Conservation (phyloP, 2,888 invertebrate species). For the Tachystola acroxantha region DNA sequence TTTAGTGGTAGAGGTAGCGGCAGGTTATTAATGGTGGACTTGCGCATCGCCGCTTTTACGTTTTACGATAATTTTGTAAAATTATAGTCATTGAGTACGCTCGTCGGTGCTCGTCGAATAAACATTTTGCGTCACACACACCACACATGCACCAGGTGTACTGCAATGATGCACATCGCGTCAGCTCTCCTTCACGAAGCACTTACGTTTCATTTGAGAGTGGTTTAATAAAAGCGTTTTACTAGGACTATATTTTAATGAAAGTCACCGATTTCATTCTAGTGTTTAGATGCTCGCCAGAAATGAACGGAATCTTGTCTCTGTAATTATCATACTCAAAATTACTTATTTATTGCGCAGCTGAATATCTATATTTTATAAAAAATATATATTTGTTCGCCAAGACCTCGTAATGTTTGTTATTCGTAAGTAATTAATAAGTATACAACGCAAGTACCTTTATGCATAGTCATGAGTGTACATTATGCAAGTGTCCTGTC, state of each 20-base stretch:
- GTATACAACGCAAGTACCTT: no score
- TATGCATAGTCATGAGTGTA: not conserved
- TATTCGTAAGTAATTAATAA: no score
- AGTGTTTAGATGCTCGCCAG: constrained; percentile 5
- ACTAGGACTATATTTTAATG: no score
- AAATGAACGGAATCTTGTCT: no score
- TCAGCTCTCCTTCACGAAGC: constrained; percentile 12
- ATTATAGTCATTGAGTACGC: constrained; percentile 45
- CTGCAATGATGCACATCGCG: constrained; percentile 37
- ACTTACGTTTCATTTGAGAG: not conserved
- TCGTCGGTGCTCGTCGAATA: constrained; percentile 33
- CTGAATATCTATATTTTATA: no score
- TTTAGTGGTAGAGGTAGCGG: constrained; percentile 25
- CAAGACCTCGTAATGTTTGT: constrained; percentile 7
- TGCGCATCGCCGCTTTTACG: constrained; percentile 35
- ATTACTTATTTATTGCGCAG: constrained; percentile 5
- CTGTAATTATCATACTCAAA: no score
- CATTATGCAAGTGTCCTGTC: no score
- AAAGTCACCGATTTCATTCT: no score
- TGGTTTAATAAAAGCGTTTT: no score
- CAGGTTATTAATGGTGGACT: constrained; percentile 36
- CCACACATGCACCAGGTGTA: constrained; percentile 26
- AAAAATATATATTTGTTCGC: constrained; percentile 5
- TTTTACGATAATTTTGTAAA: constrained; percentile 54
- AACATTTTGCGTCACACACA: constrained; percentile 48